Evolutionary conservation across 2,797 vertebrate species (phyloP).

Genomic region (Gadopsis bispinosus): DNA sequence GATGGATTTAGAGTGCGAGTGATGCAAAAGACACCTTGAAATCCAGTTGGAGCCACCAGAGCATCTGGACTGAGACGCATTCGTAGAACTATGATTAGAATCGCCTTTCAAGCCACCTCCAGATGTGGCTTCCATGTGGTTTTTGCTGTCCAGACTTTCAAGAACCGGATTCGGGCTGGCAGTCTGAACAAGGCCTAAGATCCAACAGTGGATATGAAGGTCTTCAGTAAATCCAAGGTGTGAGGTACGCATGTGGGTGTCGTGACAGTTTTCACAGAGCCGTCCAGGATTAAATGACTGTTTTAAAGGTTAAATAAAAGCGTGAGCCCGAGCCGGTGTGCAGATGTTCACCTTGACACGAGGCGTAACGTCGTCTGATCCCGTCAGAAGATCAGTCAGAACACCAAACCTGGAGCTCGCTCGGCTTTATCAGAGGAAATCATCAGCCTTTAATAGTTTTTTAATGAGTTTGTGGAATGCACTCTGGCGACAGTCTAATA

Average conservation of each 20-base stretch:
- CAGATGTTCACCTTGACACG: slow-evolving; percentile 62
- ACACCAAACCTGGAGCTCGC: slow-evolving; percentile 35
- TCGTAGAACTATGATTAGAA: too few relatives aligned
- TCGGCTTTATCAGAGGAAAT: slow-evolving; percentile 74
- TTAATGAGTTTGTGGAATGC: slow-evolving; percentile 86
- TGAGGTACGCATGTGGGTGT: not conserved
- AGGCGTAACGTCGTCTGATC: slow-evolving; percentile 12
- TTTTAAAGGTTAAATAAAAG: slow-evolving; percentile 49
- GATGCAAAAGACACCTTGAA: too few relatives aligned
- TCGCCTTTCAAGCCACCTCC: too few relatives aligned
- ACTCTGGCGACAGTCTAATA: slow-evolving; percentile 82
- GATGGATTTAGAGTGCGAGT: too few relatives aligned
- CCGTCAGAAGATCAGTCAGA: slow-evolving; percentile 54
- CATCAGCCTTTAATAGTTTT: slow-evolving; percentile 82
- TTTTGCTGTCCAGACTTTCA: too few relatives aligned
- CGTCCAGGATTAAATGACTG: slow-evolving; percentile 7
- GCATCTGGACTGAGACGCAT: too few relatives aligned
- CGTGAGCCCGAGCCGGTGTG: not conserved
- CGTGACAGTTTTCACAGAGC: not conserved
- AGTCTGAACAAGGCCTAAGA: too few relatives aligned
- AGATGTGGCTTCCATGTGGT: too few relatives aligned
- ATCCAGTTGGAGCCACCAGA: too few relatives aligned
- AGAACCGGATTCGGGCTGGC: too few relatives aligned
- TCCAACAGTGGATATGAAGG: not conserved
- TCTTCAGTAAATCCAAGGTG: not conserved